Evolutionary conservation across 2,797 vertebrate species (phyloP).

Genomic region (Vultur gryphus): DNA sequence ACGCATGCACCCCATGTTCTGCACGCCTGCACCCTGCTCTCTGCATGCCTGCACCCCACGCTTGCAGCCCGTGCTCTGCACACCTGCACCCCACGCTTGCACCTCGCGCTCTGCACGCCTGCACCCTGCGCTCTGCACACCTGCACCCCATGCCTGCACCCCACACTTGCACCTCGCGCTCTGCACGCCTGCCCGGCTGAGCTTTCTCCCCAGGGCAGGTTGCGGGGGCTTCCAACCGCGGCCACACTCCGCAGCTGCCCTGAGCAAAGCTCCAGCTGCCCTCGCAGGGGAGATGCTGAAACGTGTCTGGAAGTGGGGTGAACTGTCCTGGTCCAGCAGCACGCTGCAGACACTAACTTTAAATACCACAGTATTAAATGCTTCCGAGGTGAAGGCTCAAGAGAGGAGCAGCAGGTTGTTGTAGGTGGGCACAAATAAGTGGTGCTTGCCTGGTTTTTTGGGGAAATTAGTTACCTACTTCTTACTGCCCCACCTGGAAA

Average conservation of each 20-base stretch:
- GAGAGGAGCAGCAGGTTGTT: not conserved
- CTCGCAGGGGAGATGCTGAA: fast-evolving
- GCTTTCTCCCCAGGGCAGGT: not conserved
- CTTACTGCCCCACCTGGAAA: not conserved
- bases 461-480: not conserved
- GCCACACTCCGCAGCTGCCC: not conserved
- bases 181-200: not conserved
- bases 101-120: not conserved
- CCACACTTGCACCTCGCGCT: not conserved
- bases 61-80: not conserved
- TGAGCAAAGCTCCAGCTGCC: not conserved
- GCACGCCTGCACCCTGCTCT: fast-evolving
- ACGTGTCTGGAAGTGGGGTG: not conserved
- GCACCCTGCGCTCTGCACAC: not conserved
- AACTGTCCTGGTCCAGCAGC: not conserved
- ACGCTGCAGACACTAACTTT: not conserved
- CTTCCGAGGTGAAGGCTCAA: not conserved
- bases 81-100: not conserved
- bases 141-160: not conserved
- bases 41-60: fast-evolving
- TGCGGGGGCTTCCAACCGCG: not conserved
- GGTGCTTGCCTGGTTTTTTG: not conserved
- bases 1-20: not conserved
- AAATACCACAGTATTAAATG: not conserved
- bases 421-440: not conserved